Base-by-base conservation (phyloP, 2,113 vertebrate genomes). In the Parotia lawesii region DNA sequence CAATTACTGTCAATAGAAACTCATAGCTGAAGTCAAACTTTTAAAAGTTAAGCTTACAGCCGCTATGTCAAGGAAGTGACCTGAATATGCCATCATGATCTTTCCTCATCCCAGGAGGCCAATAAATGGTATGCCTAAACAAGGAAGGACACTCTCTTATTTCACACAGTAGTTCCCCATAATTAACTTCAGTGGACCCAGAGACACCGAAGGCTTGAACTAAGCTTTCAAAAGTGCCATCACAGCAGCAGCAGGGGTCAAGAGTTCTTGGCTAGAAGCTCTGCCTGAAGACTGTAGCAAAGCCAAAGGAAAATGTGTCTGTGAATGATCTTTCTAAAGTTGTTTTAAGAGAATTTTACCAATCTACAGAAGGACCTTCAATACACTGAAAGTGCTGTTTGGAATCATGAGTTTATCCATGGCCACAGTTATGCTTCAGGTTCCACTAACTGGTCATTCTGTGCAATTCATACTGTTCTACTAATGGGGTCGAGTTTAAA, bases 1-100 rank as follows among this genome's bases (percentile, higher is more conserved):
- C 85, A 95, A 90, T 94, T 58, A 37, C n/a, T 95, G 76, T 67
- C 89, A 94, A 82, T 95, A 94, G 90, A 95, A 93, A 78, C 80
- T 82, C 54, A 51, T 35, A 66, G 76, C 61, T 93, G 40, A 86
- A 89, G 90, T 92, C 45, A 84, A 91, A 97, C 48, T 87, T 95
- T 78, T 42, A 60, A 54, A 95, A 96, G 81, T 92, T 90, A 87
- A 85, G 86, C 89, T 91, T 93, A 64, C 48, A 87, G 62, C 56
- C 89, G 72, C 65, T 84, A 1, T 85, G 64, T 71, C 72, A 89
- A 77, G 58, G 48, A 29, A 85, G 53, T 87, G 88, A 93, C 88
- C 92, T 60, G 67, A 94, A 93, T 91, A 79, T 88, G 88, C 92
- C 93, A 89, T 48, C 74, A 38, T 86, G 84, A 92, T 93, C 93